phyloP scores from a whole-genome alignment of 2,888 invertebrate genomes.

The Trimorus sp. region DNA sequence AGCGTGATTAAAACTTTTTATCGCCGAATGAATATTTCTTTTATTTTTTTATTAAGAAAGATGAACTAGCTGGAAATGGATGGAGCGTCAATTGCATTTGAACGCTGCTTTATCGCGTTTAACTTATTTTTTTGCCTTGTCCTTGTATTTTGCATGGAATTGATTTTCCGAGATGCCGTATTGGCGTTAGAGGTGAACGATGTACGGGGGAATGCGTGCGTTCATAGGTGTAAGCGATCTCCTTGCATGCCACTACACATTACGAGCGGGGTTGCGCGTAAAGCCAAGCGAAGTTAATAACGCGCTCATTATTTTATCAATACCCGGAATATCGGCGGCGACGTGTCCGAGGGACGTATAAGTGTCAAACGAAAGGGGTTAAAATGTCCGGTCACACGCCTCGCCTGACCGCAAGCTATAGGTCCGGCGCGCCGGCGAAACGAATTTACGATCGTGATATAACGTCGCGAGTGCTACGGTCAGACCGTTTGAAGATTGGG shows the following conservation, averaged over 20 bases:
- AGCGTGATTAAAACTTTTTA: conserved; percentile 7
- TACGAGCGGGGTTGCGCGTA: conserved; percentile 68
- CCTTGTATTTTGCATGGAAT: conserved; percentile 3
- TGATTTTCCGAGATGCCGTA: conserved; percentile 30
- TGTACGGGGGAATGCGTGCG: conserved; percentile 17
- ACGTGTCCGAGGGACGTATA: conserved; percentile 57
- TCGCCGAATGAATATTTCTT: too few species aligned
- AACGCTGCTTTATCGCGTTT: too few species aligned
- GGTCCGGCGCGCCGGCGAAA: conserved; percentile 49
- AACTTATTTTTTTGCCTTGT: too few species aligned
- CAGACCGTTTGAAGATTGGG: conserved; percentile 70
- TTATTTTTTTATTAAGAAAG: too few species aligned
- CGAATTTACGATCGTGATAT: conserved; percentile 73
- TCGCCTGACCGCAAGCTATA: conserved; percentile 38
- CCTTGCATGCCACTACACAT: conserved; percentile 77
- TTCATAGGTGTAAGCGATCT: conserved; percentile 57
- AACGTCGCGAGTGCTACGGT: conserved; percentile 69
- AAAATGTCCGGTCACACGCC: conserved; percentile 43
- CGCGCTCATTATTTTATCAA: conserved; percentile 79
- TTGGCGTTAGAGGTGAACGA: conserved; percentile 18
- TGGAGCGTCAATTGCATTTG: too few species aligned
- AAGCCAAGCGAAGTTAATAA: conserved; percentile 74
- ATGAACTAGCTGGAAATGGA: too few species aligned
- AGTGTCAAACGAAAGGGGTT: conserved; percentile 55
- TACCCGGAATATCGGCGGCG: conserved; percentile 73